A percentile compares a stretch with the other conserved stretches of the same genome.
These are phyloP conservation scores for Cryptoprocta ferox DNA, from an alignment of 2,797 vertebrate species.

Conservation along the genomic window DNA sequence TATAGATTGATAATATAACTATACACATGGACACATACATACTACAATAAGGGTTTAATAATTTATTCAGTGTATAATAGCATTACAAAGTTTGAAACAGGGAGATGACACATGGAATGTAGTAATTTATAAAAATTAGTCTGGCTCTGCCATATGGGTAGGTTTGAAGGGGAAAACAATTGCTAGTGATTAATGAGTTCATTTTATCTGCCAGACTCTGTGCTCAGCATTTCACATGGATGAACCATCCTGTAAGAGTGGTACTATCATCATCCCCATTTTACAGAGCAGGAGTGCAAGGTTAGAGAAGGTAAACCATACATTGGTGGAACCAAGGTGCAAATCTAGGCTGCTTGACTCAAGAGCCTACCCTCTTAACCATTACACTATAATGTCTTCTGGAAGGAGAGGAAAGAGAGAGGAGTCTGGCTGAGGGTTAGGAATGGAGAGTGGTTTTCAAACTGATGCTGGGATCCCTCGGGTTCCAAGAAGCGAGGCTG, in stretches of 20 bases:
- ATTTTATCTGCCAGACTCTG: neutral
- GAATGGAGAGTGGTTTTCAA: neutral
- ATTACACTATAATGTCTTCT: neutral
- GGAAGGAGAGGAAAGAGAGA: neutral
- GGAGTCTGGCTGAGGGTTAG: neutral
- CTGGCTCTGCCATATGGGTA: neutral
- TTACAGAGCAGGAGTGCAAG: neutral
- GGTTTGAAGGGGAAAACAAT: neutral
- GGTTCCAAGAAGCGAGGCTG: neutral
- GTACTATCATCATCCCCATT: neutral
- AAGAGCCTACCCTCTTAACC: neutral
- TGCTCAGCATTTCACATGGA: neutral
- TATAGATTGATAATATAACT: neutral
- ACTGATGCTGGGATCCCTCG: neutral
- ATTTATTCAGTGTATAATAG: neutral
- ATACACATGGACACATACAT: rapidly evolving
- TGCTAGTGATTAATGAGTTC: neutral
- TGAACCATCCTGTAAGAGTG: neutral
- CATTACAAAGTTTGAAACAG: neutral
- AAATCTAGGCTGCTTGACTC: neutral
- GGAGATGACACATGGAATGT: neutral
- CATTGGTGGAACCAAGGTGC: neutral
- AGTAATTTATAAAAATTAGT: neutral
- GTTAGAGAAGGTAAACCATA: neutral
- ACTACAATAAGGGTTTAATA: neutral